A percentile compares a stretch with the other conserved stretches of the same genome.
Evolutionary conservation across 2,797 vertebrate species (phyloP).

Genomic region (Rhinophrynus dorsalis): DNA sequence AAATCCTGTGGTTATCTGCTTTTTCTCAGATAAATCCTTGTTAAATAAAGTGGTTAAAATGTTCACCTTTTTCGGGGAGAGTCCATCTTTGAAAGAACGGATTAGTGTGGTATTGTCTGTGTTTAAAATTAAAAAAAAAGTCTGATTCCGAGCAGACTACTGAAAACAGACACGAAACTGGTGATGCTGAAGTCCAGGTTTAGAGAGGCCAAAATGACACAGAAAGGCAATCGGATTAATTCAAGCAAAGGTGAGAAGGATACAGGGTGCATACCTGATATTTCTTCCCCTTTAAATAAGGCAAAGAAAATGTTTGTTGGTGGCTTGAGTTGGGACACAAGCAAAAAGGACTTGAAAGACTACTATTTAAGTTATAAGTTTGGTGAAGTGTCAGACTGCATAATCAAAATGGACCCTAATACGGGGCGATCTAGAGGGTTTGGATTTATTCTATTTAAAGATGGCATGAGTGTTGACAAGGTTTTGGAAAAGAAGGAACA

Average conservation of each 20-base stretch:
- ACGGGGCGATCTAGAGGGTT: constrained; percentile 97
- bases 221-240: constrained; percentile 92
- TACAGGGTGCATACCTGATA: constrained; percentile 75
- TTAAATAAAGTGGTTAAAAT: no score
- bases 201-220: constrained; percentile 79
- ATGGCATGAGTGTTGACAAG: constrained; percentile 90
- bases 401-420: constrained; percentile 98
- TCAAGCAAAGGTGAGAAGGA: constrained; percentile 95
- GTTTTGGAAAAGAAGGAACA: constrained; percentile 94
- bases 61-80: no score
- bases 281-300: neutral
- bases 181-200: constrained; percentile 57
- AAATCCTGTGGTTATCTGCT: no score
- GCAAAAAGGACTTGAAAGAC: constrained; percentile 98
- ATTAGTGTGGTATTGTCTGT: no score
- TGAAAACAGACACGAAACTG: constrained; percentile 71
- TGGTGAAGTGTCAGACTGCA: constrained; percentile 96
- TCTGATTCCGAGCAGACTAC: constrained; percentile 69
- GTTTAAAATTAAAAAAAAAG: no score
- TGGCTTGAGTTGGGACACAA: constrained; percentile 98
- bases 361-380: constrained; percentile 98
- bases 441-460: constrained; percentile 98
- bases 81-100: no score
- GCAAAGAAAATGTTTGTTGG: constrained; percentile 98
- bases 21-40: no score